Evolutionary conservation across 37 sponge, comb jelly and placozoan species (phyloP).

Genomic region (Spongilla lacustris): DNA sequence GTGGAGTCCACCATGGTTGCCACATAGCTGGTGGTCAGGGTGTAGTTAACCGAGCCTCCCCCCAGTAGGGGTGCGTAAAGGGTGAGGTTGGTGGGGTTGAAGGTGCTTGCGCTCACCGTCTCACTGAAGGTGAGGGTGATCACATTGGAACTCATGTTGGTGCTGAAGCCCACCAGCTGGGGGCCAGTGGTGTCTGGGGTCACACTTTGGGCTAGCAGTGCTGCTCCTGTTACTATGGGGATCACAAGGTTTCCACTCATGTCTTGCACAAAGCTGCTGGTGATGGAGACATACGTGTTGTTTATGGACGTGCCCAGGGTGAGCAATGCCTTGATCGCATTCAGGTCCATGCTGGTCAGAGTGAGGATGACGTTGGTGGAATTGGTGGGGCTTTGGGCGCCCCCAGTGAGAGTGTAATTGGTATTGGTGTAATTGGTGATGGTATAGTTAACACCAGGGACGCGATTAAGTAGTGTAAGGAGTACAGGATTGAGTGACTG

Average conservation of each 20-base stretch:
- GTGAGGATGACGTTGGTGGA: slow-evolving; percentile 75
- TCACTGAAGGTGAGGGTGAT: slow-evolving; percentile 77
- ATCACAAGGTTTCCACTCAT: slow-evolving; percentile 64
- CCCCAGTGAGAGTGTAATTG: slow-evolving; percentile 59
- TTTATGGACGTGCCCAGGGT: slow-evolving; percentile 50
- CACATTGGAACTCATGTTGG: slow-evolving; percentile 64
- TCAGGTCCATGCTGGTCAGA: slow-evolving; percentile 57
- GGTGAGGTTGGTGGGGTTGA: slow-evolving; percentile 50
- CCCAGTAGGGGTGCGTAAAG: slow-evolving; percentile 26
- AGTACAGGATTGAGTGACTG: slow-evolving; percentile 54
- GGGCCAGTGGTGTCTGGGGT: slow-evolving; percentile 69
- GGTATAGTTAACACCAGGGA: not conserved
- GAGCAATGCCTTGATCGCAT: slow-evolving; percentile 59
- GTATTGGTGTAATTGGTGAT: not conserved
- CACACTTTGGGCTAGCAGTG: slow-evolving; percentile 51
- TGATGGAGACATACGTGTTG: slow-evolving; percentile 58
- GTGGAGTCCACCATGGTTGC: slow-evolving; percentile 46
- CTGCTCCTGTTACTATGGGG: slow-evolving; percentile 15
- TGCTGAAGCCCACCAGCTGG: slow-evolving; percentile 36
- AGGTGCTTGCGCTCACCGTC: slow-evolving; percentile 73
- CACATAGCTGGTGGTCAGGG: slow-evolving; percentile 59
- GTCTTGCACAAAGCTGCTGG: slow-evolving; percentile 55
- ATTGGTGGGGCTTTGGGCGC: slow-evolving; percentile 48
- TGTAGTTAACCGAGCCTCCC: slow-evolving; percentile 30
- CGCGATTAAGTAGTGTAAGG: slow-evolving; percentile 50